phyloP scores from a whole-genome alignment of 2,888 invertebrate genomes.

The Acholoe squamosa region DNA sequence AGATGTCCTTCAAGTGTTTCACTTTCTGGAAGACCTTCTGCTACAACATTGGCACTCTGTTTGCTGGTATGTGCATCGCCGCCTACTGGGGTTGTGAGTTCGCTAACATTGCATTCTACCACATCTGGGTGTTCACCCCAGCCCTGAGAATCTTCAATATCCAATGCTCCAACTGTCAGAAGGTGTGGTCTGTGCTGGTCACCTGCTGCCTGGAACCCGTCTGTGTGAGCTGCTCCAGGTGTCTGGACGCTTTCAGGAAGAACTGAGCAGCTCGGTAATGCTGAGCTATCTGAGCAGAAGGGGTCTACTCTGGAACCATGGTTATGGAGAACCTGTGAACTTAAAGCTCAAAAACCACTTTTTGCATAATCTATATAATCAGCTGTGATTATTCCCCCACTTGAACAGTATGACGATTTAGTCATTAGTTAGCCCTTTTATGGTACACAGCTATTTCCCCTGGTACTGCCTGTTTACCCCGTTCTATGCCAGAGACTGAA shows the following conservation, averaged over 20 bases:
- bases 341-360: too few relatives aligned
- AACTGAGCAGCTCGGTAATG: background rate
- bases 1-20: conserved; percentile 87
- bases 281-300: too few relatives aligned
- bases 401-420: too few relatives aligned
- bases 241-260: conserved; percentile 3
- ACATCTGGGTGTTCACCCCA: conserved; percentile 90
- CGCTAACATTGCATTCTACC: conserved; percentile 85
- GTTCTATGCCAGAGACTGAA: too few relatives aligned
- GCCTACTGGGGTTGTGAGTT: conserved; percentile 84
- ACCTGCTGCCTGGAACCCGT: background rate
- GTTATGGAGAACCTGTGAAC: too few relatives aligned
- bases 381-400: too few relatives aligned
- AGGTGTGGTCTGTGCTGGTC: background rate
- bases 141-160: conserved; percentile 88
- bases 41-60: conserved; percentile 87
- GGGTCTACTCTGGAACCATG: too few relatives aligned
- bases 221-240: conserved; percentile 15
- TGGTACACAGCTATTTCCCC: too few relatives aligned
- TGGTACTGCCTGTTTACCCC: too few relatives aligned
- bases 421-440: too few relatives aligned
- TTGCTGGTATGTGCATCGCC: conserved; percentile 88
- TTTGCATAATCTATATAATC: too few relatives aligned
- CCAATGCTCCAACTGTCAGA: conserved; percentile 83
- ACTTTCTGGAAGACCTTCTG: conserved; percentile 87